Base-by-base conservation (phyloP, 2,797 vertebrate genomes). In the Eleutherodactylus coqui region DNA sequence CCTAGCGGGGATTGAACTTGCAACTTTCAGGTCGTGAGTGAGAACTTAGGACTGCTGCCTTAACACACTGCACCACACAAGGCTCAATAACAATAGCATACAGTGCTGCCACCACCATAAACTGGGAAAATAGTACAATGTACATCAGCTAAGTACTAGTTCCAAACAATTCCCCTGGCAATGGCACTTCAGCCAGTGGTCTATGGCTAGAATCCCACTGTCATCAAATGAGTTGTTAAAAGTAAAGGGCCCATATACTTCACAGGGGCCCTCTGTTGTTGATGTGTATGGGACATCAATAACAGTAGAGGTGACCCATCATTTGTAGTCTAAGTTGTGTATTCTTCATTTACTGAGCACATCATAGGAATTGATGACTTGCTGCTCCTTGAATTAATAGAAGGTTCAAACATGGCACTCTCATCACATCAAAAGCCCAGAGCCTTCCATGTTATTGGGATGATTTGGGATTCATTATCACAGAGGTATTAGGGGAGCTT, bases 381-480 rank as follows among this genome's bases (percentile, higher is more conserved):
- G 29, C 21, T 51, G 27, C 60, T 67, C 79, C 60, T 69, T 19
- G 8, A 27, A 45, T 47, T 47, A 64, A 45, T 62, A 41, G 55
- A 47, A 51, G 43, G 45, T 36, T 70, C 64, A 34, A 70, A 70
- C 60, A 70, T 82, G 60, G 14, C 62, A 16, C 32, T 70, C 45
- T 82, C 43, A n/a, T 82, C 45, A 70, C 79, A 49, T 51, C 79
- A 51, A 70, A 67, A 70, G 62, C 79, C 47, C 10, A 17, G 62
- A 53, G 62, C 32, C 45, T 38, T 69, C 45, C 32, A 64, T 67
- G 55, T 29, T 79, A 79, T 45, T 79, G 58, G 77, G 77, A 79
- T 62, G 55, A 79, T 64, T 79, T 79, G 38, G 58, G 58, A 80
- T 80, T 80, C 32, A 80, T 80, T 60, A 36, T 79, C 60, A 32